These are phyloP conservation scores for Ageneiosus marmoratus DNA, from an alignment of 2,113 vertebrate species.

Conservation along the genomic window DNA sequence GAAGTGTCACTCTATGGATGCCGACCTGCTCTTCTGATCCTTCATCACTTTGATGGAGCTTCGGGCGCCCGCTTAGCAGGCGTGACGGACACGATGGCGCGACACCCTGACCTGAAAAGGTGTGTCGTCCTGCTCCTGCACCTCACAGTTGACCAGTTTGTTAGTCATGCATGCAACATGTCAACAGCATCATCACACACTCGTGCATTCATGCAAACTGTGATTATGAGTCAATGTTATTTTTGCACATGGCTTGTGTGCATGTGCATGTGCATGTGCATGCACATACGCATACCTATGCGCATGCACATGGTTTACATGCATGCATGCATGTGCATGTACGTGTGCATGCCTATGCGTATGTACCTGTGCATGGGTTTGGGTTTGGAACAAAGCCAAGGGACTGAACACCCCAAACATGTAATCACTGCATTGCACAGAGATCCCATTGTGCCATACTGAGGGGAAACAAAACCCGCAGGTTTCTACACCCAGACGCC, in stretches of 20 bases:
- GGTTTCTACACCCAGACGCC: neutral
- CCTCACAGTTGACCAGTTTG: neutral
- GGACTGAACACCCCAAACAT: slow-evolving; percentile 42
- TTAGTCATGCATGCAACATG: neutral
- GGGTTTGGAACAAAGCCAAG: slow-evolving; percentile 35
- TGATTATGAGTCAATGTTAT: too few relatives aligned
- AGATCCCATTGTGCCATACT: slow-evolving; percentile 12
- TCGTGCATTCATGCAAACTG: neutral
- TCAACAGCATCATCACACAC: neutral
- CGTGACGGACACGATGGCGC: slow-evolving; percentile 14
- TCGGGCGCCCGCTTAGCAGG: slow-evolving; percentile 8
- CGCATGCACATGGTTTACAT: neutral
- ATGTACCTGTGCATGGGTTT: neutral
- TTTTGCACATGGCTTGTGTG: neutral
- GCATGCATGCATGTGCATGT: too few relatives aligned
- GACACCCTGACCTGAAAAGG: slow-evolving; percentile 27
- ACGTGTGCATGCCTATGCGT: neutral
- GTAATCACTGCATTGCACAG: slow-evolving; percentile 22
- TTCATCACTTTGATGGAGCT: neutral
- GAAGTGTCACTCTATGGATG: neutral
- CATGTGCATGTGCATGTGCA: neutral
- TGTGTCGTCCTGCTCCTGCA: neutral
- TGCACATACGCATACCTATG: neutral
- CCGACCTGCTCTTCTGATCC: slow-evolving; percentile 1
- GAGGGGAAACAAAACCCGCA: slow-evolving; percentile 5